Evolutionary conservation across 2,113 vertebrate genomes (phyloP), one percentile per base, ranked within the genome.

Genomic region (Oostethus manadensis): DNA sequence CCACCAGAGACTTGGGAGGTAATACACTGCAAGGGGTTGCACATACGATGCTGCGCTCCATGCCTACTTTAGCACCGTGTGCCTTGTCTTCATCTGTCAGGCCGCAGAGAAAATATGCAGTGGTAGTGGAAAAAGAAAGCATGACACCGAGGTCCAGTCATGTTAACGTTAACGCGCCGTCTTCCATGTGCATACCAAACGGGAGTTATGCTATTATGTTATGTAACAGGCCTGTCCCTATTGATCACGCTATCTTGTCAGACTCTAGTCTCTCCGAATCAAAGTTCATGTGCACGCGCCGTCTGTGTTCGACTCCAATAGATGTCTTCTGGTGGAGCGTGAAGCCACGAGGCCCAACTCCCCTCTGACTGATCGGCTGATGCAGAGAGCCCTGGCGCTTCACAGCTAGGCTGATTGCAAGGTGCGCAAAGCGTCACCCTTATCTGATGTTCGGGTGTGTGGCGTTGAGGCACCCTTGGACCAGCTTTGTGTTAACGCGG

Each of bases 321-420:
- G 97, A 77, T 92, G 89, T 77, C 92, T 99, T n/a, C 79, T 99
- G 74, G 83, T 88, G 14, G 96, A 98, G 77, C 90, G 94, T 0
- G 92, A 95, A 0, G 74, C 83, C 18, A 18, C 85, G 58, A 93
- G 86, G 74, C 92, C 91, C 1, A 87, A 91, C 76, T 94, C 94
- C 0, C 90, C 88, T 0, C 80, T 99, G 86, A 98, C 94, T 0
- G 72, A 87, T 23, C 86, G 94, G 6, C 93, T 97, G 22, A 90
- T 93, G 51, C 87, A 86, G 70, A 95, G 74, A 78, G 90, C 92
- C 0, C 47, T 88, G 0, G 77, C 91, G 0, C 26, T 92, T 51
- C 94, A 96, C 56, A 20, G 13, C 66, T 88, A 80, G 68, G 38
- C 22, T 0, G 35, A 46, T 4, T 9, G 49, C 58, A 58, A 54